Conservation (phyloP, 2,797 vertebrate genomes). For the Myotis daubentonii region DNA sequence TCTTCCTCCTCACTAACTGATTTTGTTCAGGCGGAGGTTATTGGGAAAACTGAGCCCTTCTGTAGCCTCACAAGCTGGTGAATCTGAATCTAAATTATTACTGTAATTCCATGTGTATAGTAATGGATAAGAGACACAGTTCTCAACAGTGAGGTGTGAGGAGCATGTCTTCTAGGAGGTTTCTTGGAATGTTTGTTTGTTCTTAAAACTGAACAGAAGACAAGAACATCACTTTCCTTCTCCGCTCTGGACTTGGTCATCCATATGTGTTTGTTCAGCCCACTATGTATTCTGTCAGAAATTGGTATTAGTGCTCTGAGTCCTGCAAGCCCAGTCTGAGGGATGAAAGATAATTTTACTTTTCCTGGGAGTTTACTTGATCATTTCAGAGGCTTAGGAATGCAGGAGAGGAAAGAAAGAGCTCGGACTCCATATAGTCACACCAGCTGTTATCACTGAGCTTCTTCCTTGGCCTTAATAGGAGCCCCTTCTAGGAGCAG, state of each 20-base stretch:
- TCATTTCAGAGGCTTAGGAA: not conserved
- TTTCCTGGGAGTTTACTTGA: not conserved
- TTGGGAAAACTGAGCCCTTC: not conserved
- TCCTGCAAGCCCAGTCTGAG: not conserved
- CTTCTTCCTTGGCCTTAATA: not conserved
- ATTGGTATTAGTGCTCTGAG: not conserved
- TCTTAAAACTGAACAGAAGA: conserved; percentile 30
- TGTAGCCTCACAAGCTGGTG: not conserved
- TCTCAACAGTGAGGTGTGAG: not conserved
- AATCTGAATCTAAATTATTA: not conserved
- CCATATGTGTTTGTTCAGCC: not conserved
- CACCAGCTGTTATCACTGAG: not conserved
- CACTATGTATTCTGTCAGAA: not conserved
- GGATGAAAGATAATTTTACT: not conserved
- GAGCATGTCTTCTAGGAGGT: not conserved
- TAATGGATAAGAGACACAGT: not conserved
- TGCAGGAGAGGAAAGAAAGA: not conserved
- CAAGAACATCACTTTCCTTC: not conserved
- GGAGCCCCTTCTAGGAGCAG: not conserved
- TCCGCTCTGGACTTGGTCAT: not conserved
- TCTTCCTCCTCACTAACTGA: not conserved
- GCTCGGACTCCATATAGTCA: not conserved
- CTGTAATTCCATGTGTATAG: not conserved
- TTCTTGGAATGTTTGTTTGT: not conserved
- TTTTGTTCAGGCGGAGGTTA: not conserved